A percentile compares a stretch with the other conserved stretches of the same genome.
phyloP scores from a whole-genome alignment of 2,797 vertebrate species.

The Florisuga fusca region DNA sequence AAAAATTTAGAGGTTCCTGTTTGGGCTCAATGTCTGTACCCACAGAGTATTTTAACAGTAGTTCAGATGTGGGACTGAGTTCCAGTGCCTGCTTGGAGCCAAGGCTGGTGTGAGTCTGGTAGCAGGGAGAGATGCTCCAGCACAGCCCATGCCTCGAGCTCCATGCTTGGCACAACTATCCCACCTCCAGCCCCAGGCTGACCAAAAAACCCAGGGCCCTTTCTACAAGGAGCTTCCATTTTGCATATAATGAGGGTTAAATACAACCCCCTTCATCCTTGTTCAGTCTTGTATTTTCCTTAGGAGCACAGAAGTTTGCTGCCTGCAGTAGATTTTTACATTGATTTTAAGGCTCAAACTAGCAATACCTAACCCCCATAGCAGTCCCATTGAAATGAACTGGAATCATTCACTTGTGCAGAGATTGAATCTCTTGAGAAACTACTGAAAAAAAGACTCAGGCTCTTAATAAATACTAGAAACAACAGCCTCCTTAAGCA shows the following conservation, averaged over 20 bases:
- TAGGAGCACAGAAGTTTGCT: background rate
- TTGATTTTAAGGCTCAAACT: background rate
- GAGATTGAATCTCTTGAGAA: slow-evolving; percentile 9
- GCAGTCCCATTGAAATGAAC: background rate
- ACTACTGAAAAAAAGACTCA: background rate
- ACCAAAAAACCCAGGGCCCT: background rate
- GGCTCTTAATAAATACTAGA: background rate
- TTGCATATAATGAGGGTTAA: background rate
- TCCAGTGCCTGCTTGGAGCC: background rate
- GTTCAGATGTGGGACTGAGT: background rate
- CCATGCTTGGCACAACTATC: fast-evolving
- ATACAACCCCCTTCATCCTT: background rate
- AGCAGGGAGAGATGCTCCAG: background rate
- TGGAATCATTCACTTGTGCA: background rate
- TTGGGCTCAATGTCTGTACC: background rate
- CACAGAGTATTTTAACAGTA: background rate
- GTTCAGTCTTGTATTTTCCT: background rate
- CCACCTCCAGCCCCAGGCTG: background rate
- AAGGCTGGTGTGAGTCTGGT: background rate
- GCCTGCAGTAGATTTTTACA: background rate
- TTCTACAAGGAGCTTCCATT: background rate
- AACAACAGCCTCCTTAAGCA: background rate
- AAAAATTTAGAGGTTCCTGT: background rate
- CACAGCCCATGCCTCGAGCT: fast-evolving
- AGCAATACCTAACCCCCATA: background rate